A percentile compares a stretch with the other conserved stretches of the same genome.
Evolutionary conservation across 2,797 vertebrate species (phyloP).

Genomic region (Pachyuromys duprasi): DNA sequence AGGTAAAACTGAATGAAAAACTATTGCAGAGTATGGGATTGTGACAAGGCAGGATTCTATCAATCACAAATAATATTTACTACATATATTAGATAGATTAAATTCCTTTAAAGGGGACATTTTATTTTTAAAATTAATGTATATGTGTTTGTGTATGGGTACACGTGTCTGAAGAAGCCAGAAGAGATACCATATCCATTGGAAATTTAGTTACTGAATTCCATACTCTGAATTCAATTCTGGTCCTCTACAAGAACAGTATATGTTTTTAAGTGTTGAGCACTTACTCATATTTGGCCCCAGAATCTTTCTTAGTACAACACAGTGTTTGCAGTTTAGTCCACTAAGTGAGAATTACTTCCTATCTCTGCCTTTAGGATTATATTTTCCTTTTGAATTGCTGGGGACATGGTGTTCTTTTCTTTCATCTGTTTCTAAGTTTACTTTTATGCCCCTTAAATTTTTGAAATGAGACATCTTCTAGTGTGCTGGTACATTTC

Average conservation of each 20-base stretch:
- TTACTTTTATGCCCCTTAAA: slow-evolving; percentile 4
- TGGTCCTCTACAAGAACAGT: not conserved
- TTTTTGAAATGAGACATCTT: not conserved
- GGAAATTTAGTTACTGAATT: not conserved
- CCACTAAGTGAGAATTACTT: not conserved
- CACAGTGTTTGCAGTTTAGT: not conserved
- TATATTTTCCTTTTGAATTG: not conserved
- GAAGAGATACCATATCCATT: not conserved
- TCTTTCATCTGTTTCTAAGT: not conserved
- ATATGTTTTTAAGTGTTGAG: not conserved
- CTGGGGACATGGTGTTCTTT: not conserved
- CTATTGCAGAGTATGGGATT: not conserved
- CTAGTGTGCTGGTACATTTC: not conserved
- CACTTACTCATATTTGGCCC: not conserved
- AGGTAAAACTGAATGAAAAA: not conserved
- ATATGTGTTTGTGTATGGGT: not conserved
- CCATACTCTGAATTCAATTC: not conserved
- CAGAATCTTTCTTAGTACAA: not conserved
- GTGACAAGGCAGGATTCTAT: not conserved
- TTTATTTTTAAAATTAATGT: not conserved
- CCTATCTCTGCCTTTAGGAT: not conserved
- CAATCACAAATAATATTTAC: accelerated
- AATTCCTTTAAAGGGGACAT: not conserved
- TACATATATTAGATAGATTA: not conserved
- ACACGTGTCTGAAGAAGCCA: not conserved